These are phyloP conservation scores for Lithophane ornitopus DNA, from an alignment of 2,888 invertebrate genomes.

Conservation along the genomic window DNA sequence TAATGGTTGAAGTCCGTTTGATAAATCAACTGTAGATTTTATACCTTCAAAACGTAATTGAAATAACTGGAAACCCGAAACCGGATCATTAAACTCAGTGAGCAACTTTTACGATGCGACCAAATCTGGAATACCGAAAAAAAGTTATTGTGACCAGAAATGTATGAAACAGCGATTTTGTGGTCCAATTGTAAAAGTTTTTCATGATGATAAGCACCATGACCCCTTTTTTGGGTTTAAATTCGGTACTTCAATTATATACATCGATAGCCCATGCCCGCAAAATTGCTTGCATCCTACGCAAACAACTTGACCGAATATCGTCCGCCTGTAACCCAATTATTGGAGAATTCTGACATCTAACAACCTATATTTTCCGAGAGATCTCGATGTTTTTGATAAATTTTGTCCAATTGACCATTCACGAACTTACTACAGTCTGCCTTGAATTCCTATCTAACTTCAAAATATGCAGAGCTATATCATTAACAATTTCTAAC, in stretches of 20 bases:
- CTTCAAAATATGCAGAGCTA: neutral
- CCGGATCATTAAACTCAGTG: neutral
- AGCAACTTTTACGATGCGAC: neutral
- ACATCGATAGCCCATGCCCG: too few relatives aligned
- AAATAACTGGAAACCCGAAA: neutral
- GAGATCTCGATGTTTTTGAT: neutral
- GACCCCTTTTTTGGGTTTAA: neutral
- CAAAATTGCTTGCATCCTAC: slow-evolving; percentile 5
- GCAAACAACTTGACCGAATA: slow-evolving; percentile 16
- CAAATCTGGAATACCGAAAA: neutral
- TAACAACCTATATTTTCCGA: neutral
- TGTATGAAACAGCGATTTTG: neutral
- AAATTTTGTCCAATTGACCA: neutral
- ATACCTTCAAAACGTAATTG: too few relatives aligned
- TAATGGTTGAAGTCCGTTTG: slow-evolving; percentile 6
- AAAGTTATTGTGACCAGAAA: neutral
- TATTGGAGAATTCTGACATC: slow-evolving; percentile 29
- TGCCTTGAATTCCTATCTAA: neutral
- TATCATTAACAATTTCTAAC: neutral
- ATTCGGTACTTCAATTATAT: neutral
- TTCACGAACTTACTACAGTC: neutral
- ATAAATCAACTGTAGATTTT: neutral
- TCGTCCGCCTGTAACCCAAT: slow-evolving; percentile 10
- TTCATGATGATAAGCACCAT: too few relatives aligned
- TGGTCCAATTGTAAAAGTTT: neutral